Base-by-base conservation (phyloP, 1,140 invertebrate genomes). In the Spodoptera frugiperda region DNA sequence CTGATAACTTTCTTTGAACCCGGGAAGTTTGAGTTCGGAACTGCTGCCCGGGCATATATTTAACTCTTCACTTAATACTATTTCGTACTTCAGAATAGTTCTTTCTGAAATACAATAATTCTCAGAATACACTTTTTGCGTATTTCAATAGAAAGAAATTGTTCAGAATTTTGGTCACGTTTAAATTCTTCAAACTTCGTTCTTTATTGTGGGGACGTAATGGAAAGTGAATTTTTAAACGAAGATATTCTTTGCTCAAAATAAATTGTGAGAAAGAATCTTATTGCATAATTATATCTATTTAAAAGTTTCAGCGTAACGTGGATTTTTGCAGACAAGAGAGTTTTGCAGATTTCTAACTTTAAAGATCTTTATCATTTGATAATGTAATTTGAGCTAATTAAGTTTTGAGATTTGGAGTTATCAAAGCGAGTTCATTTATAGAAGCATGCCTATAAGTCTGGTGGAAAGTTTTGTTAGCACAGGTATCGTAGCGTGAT, bases 1-100 rank as follows among this genome's bases (percentile, higher is more conserved):
- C 89, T 92, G 91, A 91, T 92, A 93, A 92, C 87, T 93, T 93
- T 92, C 89, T 90, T 92, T 89, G 81, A 85, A 87, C 83, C 83
- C 80, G 78, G 74, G 61, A 87, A 92, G 87, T 89, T 91, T 87
- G 82, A 91, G 87, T 91, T 92, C 71, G 78, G 84, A 88, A 88
- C 84, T 84, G 84, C 83, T 84, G n/a, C 78, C 74, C 77, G 84
- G 76, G 79, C 84, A 88, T 88, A 83, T 82, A 81, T 84, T 89
- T 83, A 63, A 71, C 48, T 57, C 65, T 72, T 77, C 46, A 67
- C 65, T 67, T 80, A 77, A 68, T 73, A 49, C 63, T 68, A 78
- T 79, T 73, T 19, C 54, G 55, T 53, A 51, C 25, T 68, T 51
- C 65, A 53, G 48, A 46, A 21, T 21, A 65, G 61, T 65, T 46